phyloP scores from a whole-genome alignment of 37 sponge, comb jelly and placozoan genomes.

The Lycopodina hypogea region DNA sequence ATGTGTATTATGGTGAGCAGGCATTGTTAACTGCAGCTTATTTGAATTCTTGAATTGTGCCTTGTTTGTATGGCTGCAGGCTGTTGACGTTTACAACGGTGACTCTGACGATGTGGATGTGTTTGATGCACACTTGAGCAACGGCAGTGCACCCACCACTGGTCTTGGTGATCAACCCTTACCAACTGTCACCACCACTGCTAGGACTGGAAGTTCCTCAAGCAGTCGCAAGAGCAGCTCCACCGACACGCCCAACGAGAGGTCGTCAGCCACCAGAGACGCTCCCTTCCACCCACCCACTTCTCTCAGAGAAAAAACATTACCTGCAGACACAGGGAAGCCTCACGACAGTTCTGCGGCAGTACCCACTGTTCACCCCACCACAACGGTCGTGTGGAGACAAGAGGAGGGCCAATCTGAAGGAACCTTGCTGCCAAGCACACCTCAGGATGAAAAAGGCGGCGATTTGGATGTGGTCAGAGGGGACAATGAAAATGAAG shows the following conservation, averaged over 20 bases:
- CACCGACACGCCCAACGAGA: neutral
- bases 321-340: neutral
- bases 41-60: too few species aligned
- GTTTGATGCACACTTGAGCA: conserved; percentile 1
- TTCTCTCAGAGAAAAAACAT: neutral
- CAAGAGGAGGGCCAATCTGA: neutral
- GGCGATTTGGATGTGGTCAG: neutral
- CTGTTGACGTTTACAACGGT: too few species aligned
- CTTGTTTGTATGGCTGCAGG: too few species aligned
- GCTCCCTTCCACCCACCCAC: neutral
- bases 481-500: neutral
- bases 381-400: conserved; percentile 5
- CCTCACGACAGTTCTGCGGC: neutral
- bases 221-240: conserved; percentile 22
- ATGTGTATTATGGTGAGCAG: too few species aligned
- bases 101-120: conserved; percentile 14
- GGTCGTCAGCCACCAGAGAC: neutral
- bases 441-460: neutral
- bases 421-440: neutral
- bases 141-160: neutral
- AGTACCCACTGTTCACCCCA: neutral
- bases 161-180: too few species aligned
- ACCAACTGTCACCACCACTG: neutral
- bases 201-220: conserved; percentile 6
- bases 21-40: too few species aligned